Conservation (phyloP, 2,113 vertebrate genomes). For the Ctenomys sociabilis region DNA sequence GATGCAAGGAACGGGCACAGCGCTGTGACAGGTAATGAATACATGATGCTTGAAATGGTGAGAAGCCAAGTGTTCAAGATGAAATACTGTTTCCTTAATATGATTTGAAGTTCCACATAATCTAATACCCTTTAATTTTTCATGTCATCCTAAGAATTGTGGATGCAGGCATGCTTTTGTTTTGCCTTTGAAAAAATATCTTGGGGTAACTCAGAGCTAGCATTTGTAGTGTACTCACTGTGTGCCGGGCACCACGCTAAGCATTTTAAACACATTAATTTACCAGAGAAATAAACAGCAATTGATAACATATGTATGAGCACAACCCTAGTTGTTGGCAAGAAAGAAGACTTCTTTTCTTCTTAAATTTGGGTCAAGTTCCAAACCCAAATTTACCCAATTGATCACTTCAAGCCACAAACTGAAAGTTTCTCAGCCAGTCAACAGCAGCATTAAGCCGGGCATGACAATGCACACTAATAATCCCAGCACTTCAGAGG, state of each 20-base stretch:
- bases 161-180: not conserved
- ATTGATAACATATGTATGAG: not conserved
- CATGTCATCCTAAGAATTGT: not conserved
- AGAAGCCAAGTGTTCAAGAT: not conserved
- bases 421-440: not conserved
- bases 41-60: not conserved
- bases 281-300: not conserved
- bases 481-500: not conserved
- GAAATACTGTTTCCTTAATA: not conserved
- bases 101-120: not conserved
- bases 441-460: not conserved
- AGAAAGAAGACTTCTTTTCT: constrained; percentile 11
- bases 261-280: not conserved
- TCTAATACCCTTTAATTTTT: constrained; percentile 34
- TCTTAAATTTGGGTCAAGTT: constrained; percentile 30
- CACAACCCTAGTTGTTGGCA: not conserved
- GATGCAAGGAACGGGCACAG: not conserved
- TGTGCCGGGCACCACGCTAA: not conserved
- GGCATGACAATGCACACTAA: not conserved
- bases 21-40: not conserved
- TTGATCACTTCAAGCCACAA: not conserved
- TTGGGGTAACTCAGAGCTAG: not conserved
- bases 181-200: constrained; percentile 4
- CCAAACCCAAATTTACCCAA: not conserved
- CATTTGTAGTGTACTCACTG: not conserved